A percentile compares a stretch with the other conserved stretches of the same genome.
phyloP scores from a whole-genome alignment of 1,140 invertebrate species.

The Babylonia areolata region DNA sequence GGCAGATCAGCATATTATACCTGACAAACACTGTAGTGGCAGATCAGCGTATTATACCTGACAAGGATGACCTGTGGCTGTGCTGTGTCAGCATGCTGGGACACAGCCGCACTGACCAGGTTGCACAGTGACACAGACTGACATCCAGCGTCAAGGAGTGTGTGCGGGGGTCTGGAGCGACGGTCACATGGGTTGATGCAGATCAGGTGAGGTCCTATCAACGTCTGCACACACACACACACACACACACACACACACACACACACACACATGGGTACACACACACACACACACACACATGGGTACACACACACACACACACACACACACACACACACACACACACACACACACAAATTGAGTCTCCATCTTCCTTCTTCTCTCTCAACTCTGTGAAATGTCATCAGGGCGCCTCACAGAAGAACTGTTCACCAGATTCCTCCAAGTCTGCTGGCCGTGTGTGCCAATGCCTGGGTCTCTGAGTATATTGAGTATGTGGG shows the following conservation, averaged over 20 bases:
- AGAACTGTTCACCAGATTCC: no score
- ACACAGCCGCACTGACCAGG: slow-evolving; percentile 92
- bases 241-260: slow-evolving; percentile 3
- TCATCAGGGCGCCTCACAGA: no score
- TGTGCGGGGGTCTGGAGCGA: neutral
- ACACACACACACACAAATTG: no score
- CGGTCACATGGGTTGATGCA: slow-evolving; percentile 22
- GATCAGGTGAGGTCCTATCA: slow-evolving; percentile 33
- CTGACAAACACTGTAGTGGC: no score
- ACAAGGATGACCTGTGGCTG: slow-evolving; percentile 97
- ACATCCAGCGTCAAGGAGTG: neutral
- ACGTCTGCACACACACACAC: slow-evolving; percentile 19
- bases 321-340: neutral
- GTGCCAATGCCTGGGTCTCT: no score
- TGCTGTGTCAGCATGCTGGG: slow-evolving; percentile 94
- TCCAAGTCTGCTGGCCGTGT: no score
- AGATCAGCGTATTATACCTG: slow-evolving; percentile 81
- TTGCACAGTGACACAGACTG: slow-evolving; percentile 4
- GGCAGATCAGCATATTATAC: no score
- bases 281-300: neutral
- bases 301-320: slow-evolving; percentile 3
- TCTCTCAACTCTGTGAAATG: no score
- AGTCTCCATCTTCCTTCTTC: no score
- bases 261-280: neutral
- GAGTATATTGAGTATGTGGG: no score